Percentiles rank a stretch among this genome's conserved stretches.
Conservation (phyloP, 2,888 invertebrate genomes). For the Desoria tigrina region DNA sequence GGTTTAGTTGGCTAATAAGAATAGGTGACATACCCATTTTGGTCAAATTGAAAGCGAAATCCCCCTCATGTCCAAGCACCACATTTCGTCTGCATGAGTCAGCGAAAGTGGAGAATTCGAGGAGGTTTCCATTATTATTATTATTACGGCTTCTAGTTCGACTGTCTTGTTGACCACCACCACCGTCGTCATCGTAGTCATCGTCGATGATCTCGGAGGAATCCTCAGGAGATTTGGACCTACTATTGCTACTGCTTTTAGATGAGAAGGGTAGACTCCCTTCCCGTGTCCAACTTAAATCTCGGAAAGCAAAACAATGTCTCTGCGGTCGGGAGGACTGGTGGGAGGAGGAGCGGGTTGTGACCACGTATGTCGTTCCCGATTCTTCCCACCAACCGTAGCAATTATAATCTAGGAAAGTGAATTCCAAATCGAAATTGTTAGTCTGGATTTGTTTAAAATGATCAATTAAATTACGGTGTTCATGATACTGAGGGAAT, state of each 20-base stretch:
- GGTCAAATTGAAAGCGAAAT: conserved; percentile 47
- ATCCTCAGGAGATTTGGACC: conserved; percentile 27
- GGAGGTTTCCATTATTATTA: conserved; percentile 31
- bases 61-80: conserved; percentile 39
- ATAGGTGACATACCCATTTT: conserved; percentile 37
- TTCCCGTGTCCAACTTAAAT: conserved; percentile 22
- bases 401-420: conserved; percentile 47
- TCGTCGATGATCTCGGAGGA: conserved; percentile 13
- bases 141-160: conserved; percentile 14
- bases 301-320: conserved; percentile 47
- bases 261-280: conserved; percentile 14
- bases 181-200: conserved; percentile 19
- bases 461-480: too few species aligned
- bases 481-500: too few species aligned
- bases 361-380: conserved; percentile 46
- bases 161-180: conserved; percentile 23
- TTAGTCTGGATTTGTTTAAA: too few species aligned
- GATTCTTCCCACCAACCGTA: conserved; percentile 51
- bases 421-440: neutral
- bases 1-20: too few species aligned
- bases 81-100: conserved; percentile 50
- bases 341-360: conserved; percentile 33
- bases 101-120: conserved; percentile 46
- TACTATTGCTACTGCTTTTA: too few species aligned
- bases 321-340: conserved; percentile 31